These are phyloP conservation scores for Eucera pruinosa DNA, from an alignment of 2,888 invertebrate species.

Conservation along the genomic window DNA sequence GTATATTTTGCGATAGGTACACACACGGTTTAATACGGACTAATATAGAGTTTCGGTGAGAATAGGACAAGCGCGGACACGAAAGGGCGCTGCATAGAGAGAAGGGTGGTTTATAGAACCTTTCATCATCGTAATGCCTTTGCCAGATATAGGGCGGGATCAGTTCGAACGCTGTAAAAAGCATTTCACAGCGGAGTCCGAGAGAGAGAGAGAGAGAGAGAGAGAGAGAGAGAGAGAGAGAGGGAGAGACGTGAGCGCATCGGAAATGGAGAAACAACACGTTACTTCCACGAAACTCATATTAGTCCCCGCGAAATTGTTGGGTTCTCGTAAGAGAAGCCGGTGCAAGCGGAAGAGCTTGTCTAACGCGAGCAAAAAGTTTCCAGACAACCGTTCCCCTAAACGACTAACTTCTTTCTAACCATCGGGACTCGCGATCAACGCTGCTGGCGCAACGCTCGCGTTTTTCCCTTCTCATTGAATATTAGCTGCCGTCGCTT, in stretches of 20 bases:
- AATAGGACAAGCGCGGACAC: conserved; percentile 35
- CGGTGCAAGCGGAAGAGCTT: conserved; percentile 11
- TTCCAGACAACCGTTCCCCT: conserved; percentile 10
- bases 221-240: conserved; percentile 17
- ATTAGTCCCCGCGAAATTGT: conserved; percentile 63
- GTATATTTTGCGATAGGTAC: conserved; percentile 4
- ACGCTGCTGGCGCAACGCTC: too few relatives aligned
- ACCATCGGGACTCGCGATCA: neutral
- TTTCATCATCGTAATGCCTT: conserved; percentile 82
- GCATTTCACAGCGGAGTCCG: conserved; percentile 40
- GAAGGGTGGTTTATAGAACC: conserved; percentile 82
- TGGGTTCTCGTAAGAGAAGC: neutral
- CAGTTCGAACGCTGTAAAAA: conserved; percentile 62
- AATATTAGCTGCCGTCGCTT: too few relatives aligned
- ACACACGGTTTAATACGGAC: conserved; percentile 1
- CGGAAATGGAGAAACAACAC: conserved; percentile 77
- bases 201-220: conserved; percentile 11
- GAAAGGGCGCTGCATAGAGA: conserved; percentile 26
- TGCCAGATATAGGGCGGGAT: conserved; percentile 77
- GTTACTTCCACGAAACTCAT: conserved; percentile 63
- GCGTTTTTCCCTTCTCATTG: too few relatives aligned
- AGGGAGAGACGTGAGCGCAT: conserved; percentile 36
- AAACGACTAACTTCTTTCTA: neutral
- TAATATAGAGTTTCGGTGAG: conserved; percentile 28
- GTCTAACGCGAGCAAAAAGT: conserved; percentile 15